These are phyloP conservation scores for Itoplectis maculator DNA, from an alignment of 2,888 invertebrate genomes.

Conservation along the genomic window DNA sequence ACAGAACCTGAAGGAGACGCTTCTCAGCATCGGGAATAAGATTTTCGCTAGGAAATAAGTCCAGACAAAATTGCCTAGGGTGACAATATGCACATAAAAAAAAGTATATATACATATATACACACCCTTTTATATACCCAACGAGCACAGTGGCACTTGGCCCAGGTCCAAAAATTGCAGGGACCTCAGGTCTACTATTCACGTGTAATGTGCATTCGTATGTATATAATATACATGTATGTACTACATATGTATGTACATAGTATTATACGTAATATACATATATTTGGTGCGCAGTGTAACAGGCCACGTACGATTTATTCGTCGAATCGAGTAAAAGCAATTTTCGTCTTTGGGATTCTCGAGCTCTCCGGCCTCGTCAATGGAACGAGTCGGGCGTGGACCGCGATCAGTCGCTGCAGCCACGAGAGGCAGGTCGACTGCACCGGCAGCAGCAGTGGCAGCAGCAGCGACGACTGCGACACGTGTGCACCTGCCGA, in stretches of 20 bases:
- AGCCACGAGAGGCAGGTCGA: not conserved
- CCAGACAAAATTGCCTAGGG: constrained; percentile 40
- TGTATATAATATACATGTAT: not conserved
- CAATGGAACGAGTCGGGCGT: constrained; percentile 56
- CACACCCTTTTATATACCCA: not conserved
- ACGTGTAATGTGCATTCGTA: constrained; percentile 5
- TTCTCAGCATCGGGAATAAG: constrained; percentile 47
- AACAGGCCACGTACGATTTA: constrained; percentile 51
- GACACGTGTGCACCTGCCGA: constrained; percentile 64
- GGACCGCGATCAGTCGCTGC: not conserved
- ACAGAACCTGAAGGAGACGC: not conserved
- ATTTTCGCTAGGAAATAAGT: constrained; percentile 48
- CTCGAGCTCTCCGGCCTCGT: constrained; percentile 26
- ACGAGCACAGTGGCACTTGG: constrained; percentile 59
- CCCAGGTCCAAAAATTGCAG: constrained; percentile 53
- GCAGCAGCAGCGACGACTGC: too few relatives aligned
- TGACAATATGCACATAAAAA: constrained; percentile 4
- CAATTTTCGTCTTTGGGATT: constrained; percentile 62
- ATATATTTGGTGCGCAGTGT: constrained; percentile 23
- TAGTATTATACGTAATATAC: not conserved
- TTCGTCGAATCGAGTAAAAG: constrained; percentile 66
- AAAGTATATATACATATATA: not conserved
- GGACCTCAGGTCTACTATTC: constrained; percentile 24
- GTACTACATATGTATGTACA: constrained; percentile 14
- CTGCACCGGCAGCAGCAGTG: constrained; percentile 19